These are phyloP conservation scores for Drosophila meridionalis DNA, from an alignment of 2,888 invertebrate genomes.

Conservation along the genomic window DNA sequence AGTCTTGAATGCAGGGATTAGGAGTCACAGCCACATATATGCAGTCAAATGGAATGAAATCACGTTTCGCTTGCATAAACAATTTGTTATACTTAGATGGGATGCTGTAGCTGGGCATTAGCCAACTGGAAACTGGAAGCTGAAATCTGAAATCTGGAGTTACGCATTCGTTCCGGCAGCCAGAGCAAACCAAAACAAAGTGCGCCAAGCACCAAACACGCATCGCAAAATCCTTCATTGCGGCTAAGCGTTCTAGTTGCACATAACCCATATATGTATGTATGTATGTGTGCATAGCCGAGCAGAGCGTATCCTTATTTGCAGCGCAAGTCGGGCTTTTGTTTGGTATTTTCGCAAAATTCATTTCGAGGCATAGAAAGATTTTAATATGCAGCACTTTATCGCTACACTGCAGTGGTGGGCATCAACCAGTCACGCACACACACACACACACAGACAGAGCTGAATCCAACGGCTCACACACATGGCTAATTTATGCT, in stretches of 20 bases:
- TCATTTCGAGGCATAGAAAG: slow-evolving; percentile 71
- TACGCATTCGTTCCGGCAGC: slow-evolving; percentile 55
- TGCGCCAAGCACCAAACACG: slow-evolving; percentile 42
- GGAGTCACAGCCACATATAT: slow-evolving; percentile 25
- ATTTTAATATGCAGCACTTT: slow-evolving; percentile 68
- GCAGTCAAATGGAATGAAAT: slow-evolving; percentile 55
- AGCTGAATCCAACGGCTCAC: slow-evolving; percentile 25
- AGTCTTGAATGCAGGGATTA: slow-evolving; percentile 8
- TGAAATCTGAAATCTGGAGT: slow-evolving; percentile 24
- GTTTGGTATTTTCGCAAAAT: slow-evolving; percentile 74
- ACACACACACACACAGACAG: neutral
- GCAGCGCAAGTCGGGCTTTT: slow-evolving; percentile 39
- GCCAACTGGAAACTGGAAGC: slow-evolving; percentile 49
- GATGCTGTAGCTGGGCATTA: slow-evolving; percentile 47
- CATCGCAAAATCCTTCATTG: slow-evolving; percentile 51
- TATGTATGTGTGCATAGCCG: neutral
- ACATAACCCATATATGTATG: neutral
- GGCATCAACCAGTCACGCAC: neutral
- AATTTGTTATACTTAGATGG: slow-evolving; percentile 49
- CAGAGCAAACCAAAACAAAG: slow-evolving; percentile 47
- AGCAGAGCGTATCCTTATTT: slow-evolving; percentile 6
- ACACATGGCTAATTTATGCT: slow-evolving; percentile 72
- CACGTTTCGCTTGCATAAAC: slow-evolving; percentile 62
- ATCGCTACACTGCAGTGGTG: slow-evolving; percentile 59
- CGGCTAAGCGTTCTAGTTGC: slow-evolving; percentile 32